Evolutionary conservation across 2,113 vertebrate genomes (phyloP).

Genomic region (Notothenia coriiceps): DNA sequence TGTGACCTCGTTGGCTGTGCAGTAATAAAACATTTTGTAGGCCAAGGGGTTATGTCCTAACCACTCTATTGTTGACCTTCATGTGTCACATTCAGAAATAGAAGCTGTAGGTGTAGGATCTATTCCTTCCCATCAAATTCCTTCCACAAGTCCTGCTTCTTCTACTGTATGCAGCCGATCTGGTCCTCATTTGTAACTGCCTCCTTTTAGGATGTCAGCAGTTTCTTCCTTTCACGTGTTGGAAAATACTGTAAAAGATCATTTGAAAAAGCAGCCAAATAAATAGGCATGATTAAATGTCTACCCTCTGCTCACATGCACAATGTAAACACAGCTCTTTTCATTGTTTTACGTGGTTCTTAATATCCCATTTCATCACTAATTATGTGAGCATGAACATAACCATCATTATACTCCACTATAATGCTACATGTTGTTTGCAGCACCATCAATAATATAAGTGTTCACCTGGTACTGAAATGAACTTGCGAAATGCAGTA

Average conservation of each 20-base stretch:
- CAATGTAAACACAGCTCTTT: slow-evolving; percentile 11
- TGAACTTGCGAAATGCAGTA: slow-evolving; percentile 2
- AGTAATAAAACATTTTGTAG: slow-evolving; percentile 30
- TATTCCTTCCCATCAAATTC: slow-evolving; percentile 51
- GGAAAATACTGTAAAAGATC: slow-evolving; percentile 68
- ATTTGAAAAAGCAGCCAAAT: slow-evolving; percentile 48
- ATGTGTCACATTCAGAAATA: slow-evolving; percentile 37
- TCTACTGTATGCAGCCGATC: slow-evolving; percentile 53
- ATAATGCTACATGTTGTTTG: slow-evolving; percentile 25
- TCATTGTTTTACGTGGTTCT: not conserved
- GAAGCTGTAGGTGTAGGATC: slow-evolving; percentile 17
- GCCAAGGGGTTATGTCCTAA: slow-evolving; percentile 52
- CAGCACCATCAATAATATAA: slow-evolving; percentile 20
- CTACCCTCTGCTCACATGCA: slow-evolving; percentile 36
- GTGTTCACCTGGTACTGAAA: slow-evolving; percentile 16
- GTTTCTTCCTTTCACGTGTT: slow-evolving; percentile 64
- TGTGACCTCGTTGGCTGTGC: slow-evolving; percentile 34
- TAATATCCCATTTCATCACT: slow-evolving; percentile 26
- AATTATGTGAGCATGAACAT: slow-evolving; percentile 40
- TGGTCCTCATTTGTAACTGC: slow-evolving; percentile 75
- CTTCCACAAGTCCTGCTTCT: slow-evolving; percentile 53
- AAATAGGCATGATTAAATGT: slow-evolving; percentile 20
- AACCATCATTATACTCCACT: slow-evolving; percentile 24
- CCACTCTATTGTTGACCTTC: slow-evolving; percentile 52
- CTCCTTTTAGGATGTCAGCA: slow-evolving; percentile 74